phyloP scores from a whole-genome alignment of 2,113 vertebrate genomes.

The Seriola rivoliana region DNA sequence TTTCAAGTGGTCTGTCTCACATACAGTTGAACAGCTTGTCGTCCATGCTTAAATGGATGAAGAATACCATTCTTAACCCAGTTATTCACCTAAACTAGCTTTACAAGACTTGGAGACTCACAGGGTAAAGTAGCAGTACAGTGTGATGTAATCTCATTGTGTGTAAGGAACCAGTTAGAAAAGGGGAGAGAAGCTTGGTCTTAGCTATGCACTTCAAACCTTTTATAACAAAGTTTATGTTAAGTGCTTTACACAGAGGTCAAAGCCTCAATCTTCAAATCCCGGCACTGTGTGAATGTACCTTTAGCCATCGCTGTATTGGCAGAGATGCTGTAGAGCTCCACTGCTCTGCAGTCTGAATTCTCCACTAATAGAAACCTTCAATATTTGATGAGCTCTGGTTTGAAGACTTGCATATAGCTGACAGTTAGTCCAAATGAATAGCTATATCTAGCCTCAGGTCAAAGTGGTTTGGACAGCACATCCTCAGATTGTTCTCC shows the following conservation, averaged over 20 bases:
- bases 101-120: not conserved
- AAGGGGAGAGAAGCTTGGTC: not conserved
- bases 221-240: not conserved
- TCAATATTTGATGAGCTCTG: constrained; percentile 75
- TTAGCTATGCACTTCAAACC: not conserved
- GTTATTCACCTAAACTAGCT: not conserved
- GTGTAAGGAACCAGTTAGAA: not conserved
- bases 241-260: not conserved
- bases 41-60: constrained; percentile 1
- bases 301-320: not conserved
- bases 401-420: constrained; percentile 51
- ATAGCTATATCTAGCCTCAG: constrained; percentile 36
- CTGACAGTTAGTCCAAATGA: constrained; percentile 59
- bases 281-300: constrained; percentile 2
- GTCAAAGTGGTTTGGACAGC: constrained; percentile 28
- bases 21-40: not conserved
- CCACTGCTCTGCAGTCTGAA: constrained; percentile 25
- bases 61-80: not conserved
- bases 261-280: constrained; percentile 12
- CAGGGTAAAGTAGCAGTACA: not conserved
- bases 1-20: constrained; percentile 10
- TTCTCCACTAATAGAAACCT: constrained; percentile 56
- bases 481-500: constrained; percentile 17
- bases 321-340: not conserved
- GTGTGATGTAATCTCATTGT: no score